Evolutionary conservation across 2,888 invertebrate genomes (phyloP).

Genomic region (Hirudinaria manillensis): DNA sequence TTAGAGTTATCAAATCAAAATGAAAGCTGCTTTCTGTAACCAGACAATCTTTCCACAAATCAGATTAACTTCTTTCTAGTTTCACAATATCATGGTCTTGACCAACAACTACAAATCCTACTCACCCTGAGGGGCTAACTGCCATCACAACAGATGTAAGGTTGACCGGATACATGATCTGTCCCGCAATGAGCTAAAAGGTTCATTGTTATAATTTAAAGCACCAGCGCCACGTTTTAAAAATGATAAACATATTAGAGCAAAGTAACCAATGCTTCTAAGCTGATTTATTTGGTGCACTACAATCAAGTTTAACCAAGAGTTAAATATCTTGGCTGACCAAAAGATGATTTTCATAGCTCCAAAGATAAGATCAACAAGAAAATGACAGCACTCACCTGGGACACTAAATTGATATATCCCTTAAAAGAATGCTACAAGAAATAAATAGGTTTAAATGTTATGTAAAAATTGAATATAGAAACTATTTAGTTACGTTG

Average conservation of each 20-base stretch:
- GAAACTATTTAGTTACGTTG: neutral
- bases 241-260: no score
- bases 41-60: neutral
- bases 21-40: neutral
- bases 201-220: neutral
- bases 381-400: neutral
- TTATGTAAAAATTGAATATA: neutral
- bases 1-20: neutral
- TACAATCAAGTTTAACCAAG: no score
- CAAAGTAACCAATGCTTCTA: no score
- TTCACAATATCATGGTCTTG: neutral
- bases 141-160: slow-evolving; percentile 87
- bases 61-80: neutral
- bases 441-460: neutral
- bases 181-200: slow-evolving; percentile 30
- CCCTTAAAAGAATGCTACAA: slow-evolving; percentile 26
- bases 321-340: no score
- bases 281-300: no score
- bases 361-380: neutral
- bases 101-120: neutral
- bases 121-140: slow-evolving; percentile 69
- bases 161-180: slow-evolving; percentile 74
- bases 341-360: neutral
- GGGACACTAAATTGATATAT: neutral
- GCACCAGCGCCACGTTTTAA: neutral